Base-by-base conservation (phyloP, 2,797 vertebrate genomes). In the Poeciliopsis paucimaculata region DNA sequence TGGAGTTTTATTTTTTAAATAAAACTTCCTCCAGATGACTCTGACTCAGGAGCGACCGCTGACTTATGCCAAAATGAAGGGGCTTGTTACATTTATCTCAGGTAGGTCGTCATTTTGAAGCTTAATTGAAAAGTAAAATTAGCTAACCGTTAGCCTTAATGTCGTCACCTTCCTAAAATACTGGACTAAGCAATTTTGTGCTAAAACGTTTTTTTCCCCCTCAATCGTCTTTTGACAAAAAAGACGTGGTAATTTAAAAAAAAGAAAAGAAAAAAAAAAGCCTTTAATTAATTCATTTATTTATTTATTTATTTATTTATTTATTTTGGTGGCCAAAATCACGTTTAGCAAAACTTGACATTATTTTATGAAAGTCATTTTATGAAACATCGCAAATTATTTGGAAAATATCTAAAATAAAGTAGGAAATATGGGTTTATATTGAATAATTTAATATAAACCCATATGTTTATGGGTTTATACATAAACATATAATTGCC, bases 61-160 rank as follows among this genome's bases (percentile, higher is more conserved):
- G 80, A 95, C 95, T 16, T 93, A 96, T 34, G 81, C 91, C 53
- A 96, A 94, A 89, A 96, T 96, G 94, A 95, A 92, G 70, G 89
- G 92, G 18, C 78, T 96, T 8, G 79, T 94, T 76, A 93, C 93
- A 0, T 95, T 94, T 91, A 90, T 96, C 75, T 93, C 95, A 79
- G 95, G 96, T 96, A 86, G 84, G 28, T 11, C 8, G 8, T 26
- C 66, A 13, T 70, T 70, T 70, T 70, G n/a, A 43, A 45, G 12
- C 41, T 45, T 39, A 51, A 36, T 53, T 53, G 16, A 34, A 34
- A 51, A 73, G 47, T 15, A 28, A 39, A 55, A 26, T 12, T 34
- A 51, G 46, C 70, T 45, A 70, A 26, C 43, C 34, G 13, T 39
- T 20, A 31, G 18, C 45, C 45, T 73, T 10, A 73, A 73, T 46